Percentiles rank a stretch among this genome's conserved stretches.
phyloP scores from a whole-genome alignment of 92 coral and sea anemone genomes.

The Ricordea florida region DNA sequence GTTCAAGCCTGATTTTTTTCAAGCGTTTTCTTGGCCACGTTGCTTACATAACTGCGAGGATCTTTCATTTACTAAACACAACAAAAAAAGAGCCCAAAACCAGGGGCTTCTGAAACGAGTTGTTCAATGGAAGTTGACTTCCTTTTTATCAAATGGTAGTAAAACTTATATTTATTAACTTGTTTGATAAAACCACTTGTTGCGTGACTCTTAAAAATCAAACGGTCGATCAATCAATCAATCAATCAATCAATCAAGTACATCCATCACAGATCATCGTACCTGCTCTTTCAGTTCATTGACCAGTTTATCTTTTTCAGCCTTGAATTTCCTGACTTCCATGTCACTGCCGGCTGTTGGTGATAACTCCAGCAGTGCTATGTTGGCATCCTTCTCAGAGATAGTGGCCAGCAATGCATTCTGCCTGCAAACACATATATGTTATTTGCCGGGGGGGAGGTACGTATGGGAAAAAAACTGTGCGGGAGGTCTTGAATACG shows the following conservation, averaged over 20 bases:
- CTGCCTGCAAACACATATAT: slow-evolving; percentile 69
- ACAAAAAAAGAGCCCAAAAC: no score
- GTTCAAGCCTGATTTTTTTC: no score
- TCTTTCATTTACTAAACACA: no score
- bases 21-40: no score
- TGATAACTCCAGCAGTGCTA: slow-evolving; percentile 90
- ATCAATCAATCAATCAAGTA: no score
- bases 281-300: slow-evolving; percentile 96
- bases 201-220: not conserved
- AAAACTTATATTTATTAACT: no score
- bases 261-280: no score
- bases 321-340: slow-evolving; percentile 86
- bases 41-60: no score
- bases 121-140: no score
- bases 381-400: slow-evolving; percentile 96
- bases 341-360: slow-evolving; percentile 89
- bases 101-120: no score
- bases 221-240: no score
- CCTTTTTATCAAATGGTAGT: no score
- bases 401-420: slow-evolving; percentile 96
- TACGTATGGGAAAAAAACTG: not conserved
- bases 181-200: not conserved
- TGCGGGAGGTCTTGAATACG: not conserved
- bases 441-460: not conserved
- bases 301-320: slow-evolving; percentile 95